Evolutionary conservation across 2,113 vertebrate species (phyloP).

Genomic region (Burhinus bistriatus): DNA sequence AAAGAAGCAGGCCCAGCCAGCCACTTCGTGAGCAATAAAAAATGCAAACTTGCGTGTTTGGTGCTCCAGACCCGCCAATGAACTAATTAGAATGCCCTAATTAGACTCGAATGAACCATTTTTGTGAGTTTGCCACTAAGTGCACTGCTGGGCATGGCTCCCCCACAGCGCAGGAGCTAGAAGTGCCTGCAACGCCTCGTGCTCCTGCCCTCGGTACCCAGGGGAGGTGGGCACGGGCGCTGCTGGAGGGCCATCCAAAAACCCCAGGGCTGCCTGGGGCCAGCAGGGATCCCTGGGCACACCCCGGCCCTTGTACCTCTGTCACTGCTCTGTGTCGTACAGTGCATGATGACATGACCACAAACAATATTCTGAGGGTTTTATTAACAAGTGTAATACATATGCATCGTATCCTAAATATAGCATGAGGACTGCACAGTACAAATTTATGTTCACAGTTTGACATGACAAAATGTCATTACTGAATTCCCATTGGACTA

Average conservation of each 20-base stretch:
- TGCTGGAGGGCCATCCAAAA: too few relatives aligned
- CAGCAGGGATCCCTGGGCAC: neutral
- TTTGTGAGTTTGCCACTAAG: too few relatives aligned
- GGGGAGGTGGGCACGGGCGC: too few relatives aligned
- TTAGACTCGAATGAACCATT: neutral
- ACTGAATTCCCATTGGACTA: slow-evolving; percentile 90
- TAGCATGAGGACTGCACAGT: slow-evolving; percentile 85
- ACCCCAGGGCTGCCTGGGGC: neutral
- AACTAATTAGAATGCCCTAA: neutral
- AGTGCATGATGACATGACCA: neutral
- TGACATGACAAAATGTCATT: slow-evolving; percentile 87
- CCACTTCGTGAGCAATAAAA: fast-evolving
- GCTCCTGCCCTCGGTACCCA: too few relatives aligned
- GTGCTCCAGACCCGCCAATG: neutral
- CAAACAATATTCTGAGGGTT: slow-evolving; percentile 68
- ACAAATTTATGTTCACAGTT: slow-evolving; percentile 92
- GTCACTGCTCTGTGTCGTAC: neutral
- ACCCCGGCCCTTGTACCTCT: fast-evolving
- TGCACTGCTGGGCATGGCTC: too few relatives aligned
- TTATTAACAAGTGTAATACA: slow-evolving; percentile 92
- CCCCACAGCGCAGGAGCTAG: too few relatives aligned
- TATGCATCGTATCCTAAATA: slow-evolving; percentile 69
- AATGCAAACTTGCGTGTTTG: fast-evolving
- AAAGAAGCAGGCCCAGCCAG: neutral
- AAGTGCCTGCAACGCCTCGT: too few relatives aligned